Evolutionary conservation across 37 sponge, comb jelly and placozoan species (phyloP).

Genomic region (Bolinopsis microptera): DNA sequence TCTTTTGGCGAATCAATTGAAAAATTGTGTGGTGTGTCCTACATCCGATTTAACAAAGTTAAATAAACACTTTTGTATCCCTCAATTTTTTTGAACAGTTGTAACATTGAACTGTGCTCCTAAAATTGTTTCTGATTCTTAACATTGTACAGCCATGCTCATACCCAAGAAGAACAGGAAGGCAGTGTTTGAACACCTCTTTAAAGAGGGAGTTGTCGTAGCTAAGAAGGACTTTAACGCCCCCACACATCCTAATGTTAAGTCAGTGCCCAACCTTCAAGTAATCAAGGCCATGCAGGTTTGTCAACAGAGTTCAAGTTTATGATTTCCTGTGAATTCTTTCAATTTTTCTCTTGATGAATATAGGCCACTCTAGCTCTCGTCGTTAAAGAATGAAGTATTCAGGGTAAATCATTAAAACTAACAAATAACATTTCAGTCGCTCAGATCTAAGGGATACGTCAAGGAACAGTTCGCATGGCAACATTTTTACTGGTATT

Average conservation of each 20-base stretch:
- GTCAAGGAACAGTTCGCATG: slow-evolving; percentile 94
- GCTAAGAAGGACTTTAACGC: slow-evolving; percentile 95
- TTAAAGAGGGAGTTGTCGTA: slow-evolving; percentile 96
- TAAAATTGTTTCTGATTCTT: too few species aligned
- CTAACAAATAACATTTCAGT: slow-evolving; percentile 68
- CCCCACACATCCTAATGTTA: slow-evolving; percentile 82
- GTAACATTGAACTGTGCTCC: too few species aligned
- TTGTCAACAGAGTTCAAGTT: background rate
- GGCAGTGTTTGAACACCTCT: slow-evolving; percentile 90
- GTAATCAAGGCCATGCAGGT: slow-evolving; percentile 96
- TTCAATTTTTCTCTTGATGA: background rate
- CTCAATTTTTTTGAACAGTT: too few species aligned
- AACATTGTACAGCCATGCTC: slow-evolving; percentile 85
- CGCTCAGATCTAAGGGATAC: slow-evolving; percentile 86
- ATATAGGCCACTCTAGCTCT: too few species aligned
- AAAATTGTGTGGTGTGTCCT: too few species aligned
- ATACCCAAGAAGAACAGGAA: slow-evolving; percentile 95
- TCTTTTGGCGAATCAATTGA: too few species aligned
- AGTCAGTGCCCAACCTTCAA: slow-evolving; percentile 86
- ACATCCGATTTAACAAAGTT: too few species aligned
- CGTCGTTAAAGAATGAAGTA: too few species aligned
- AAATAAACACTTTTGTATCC: too few species aligned
- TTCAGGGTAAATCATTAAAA: too few species aligned
- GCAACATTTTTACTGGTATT: slow-evolving; percentile 94
- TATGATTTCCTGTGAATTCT: background rate